Percentiles rank a stretch among this genome's conserved stretches.
These are phyloP conservation scores for Isotomurus palustris DNA, from an alignment of 2,888 invertebrate species.

Conservation along the genomic window DNA sequence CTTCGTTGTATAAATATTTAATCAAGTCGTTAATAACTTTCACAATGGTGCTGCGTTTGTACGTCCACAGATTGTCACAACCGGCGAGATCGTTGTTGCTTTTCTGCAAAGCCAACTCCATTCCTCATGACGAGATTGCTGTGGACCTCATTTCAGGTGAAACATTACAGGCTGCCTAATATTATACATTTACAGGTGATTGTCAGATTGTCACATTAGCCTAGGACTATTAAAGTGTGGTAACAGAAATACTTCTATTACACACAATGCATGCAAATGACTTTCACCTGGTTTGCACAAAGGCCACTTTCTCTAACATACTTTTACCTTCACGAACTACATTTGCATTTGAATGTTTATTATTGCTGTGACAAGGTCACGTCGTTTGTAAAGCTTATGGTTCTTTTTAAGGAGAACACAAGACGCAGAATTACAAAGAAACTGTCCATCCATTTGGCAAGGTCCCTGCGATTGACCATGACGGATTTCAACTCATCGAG, in stretches of 20 bases:
- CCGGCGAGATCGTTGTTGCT: slow-evolving; percentile 27
- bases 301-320: too few species aligned
- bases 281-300: too few species aligned
- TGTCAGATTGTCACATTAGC: too few species aligned
- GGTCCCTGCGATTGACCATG: slow-evolving; percentile 28
- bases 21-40: too few species aligned
- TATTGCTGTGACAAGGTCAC: not conserved
- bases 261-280: too few species aligned
- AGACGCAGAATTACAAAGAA: slow-evolving; percentile 19
- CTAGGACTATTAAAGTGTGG: too few species aligned
- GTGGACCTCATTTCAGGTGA: slow-evolving; percentile 35
- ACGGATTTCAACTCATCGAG: slow-evolving; percentile 26
- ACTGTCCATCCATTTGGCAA: slow-evolving; percentile 25
- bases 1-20: too few species aligned
- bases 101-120: slow-evolving; percentile 19
- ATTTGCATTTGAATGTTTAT: not conserved
- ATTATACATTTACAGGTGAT: too few species aligned
- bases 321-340: not conserved
- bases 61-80: slow-evolving; percentile 26
- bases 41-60: slow-evolving; percentile 18
- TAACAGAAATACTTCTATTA: too few species aligned
- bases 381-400: too few species aligned
- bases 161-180: too few species aligned
- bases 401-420: slow-evolving; percentile 22
- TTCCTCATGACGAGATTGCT: slow-evolving; percentile 18